These are phyloP conservation scores for Cactoblastis cactorum DNA, from an alignment of 2,888 invertebrate genomes.

Conservation along the genomic window DNA sequence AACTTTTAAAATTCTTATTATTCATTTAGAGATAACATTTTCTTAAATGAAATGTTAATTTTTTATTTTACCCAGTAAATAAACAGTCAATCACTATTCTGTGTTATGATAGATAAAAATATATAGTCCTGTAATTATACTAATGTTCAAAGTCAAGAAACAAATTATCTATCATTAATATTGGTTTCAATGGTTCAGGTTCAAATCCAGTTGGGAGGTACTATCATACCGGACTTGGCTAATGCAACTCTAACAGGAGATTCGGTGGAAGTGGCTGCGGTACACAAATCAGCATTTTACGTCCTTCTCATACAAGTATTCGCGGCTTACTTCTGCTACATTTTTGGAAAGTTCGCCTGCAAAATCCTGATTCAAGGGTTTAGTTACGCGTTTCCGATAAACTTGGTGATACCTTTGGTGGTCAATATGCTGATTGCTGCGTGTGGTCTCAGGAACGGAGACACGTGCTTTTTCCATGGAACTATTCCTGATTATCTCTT, in stretches of 20 bases:
- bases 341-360: slow-evolving; percentile 97
- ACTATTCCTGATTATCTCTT: slow-evolving; percentile 93
- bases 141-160: no score
- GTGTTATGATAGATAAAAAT: no score
- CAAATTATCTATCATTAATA: no score
- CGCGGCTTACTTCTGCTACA: slow-evolving; percentile 92
- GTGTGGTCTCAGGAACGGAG: slow-evolving; percentile 91
- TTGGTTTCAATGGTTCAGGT: no score
- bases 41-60: no score
- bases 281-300: slow-evolving; percentile 85
- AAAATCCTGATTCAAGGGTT: slow-evolving; percentile 98
- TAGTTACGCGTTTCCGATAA: slow-evolving; percentile 97
- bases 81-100: no score
- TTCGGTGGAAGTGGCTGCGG: slow-evolving; percentile 84
- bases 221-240: slow-evolving; percentile 84
- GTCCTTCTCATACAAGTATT: slow-evolving; percentile 89
- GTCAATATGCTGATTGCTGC: slow-evolving; percentile 92
- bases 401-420: slow-evolving; percentile 93
- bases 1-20: no score
- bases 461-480: slow-evolving; percentile 93
- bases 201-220: slow-evolving; percentile 80
- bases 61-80: no score
- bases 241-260: slow-evolving; percentile 88
- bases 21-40: no score
- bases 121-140: no score